Base-by-base conservation (phyloP, 2,888 invertebrate species). In the Griposia aprilina region DNA sequence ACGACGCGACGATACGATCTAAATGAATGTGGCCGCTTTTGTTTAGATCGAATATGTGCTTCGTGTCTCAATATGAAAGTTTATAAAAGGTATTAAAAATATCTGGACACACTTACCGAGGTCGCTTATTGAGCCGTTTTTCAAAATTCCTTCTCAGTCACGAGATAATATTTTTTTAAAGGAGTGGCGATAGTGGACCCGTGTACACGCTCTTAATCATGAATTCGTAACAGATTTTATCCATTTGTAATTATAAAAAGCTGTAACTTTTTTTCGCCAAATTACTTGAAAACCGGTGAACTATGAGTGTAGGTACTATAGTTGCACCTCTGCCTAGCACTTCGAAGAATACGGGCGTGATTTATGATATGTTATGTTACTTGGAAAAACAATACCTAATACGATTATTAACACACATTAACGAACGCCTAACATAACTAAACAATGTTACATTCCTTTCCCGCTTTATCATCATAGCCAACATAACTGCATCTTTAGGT, bases 401-500 rank as follows among this genome's bases (percentile, higher is more conserved):
- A 10, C 20, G 0, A 30, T 30, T 60, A 8, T 30, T 30, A 60
- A 36, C 36, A 23, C 15, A 23, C 30, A 26, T 23, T 26, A 20
- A 15, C 13, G 1, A 23, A 30, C 45, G 48, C 45, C 20, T 6
- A 5, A 36, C 8, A 70, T 41, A 70, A 30, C 8, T 3, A 72
- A 50, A 50, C n/a, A 50, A 50, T 59, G 55, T 26, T 11, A 17
- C 13, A 30, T 65, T 13, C 10, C n/a, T 36, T 65, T 74, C 57
- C 65, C 45, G 74, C 52, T 17, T 30, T 45, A 17, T 63, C 48
- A 23, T 55, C n/a, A 72, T 55, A 78, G 23, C 41, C 45, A 50
- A 57, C 30, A 70, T 60, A 70, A 10, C 13, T 84, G 86, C 60
- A 74, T 68, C 17, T 10, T 60, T 67, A 66, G 65, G 74, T 69